Conservation (phyloP, 2,113 vertebrate species). For the Hippocampus abdominalis region DNA sequence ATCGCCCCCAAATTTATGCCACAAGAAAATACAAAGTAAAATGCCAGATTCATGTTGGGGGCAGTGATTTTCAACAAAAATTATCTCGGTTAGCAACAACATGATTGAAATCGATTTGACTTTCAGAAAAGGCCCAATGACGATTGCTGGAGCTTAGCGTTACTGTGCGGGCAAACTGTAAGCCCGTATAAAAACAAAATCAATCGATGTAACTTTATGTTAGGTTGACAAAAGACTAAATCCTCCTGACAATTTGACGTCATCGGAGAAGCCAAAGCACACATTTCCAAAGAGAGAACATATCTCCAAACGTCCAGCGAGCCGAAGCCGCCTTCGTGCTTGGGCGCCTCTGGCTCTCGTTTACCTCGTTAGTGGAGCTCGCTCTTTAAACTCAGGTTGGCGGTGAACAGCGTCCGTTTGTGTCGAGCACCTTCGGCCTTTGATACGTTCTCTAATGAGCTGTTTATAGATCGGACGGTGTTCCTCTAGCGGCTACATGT, state of each 20-base stretch:
- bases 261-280: neutral
- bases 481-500: neutral
- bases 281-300: neutral
- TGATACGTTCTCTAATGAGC: neutral
- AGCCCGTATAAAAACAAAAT: neutral
- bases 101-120: neutral
- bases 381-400: neutral
- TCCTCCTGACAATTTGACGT: neutral
- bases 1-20: too few species aligned
- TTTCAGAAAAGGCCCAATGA: neutral
- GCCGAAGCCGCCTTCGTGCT: neutral
- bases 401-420: neutral
- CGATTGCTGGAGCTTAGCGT: neutral
- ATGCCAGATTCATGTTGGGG: too few species aligned
- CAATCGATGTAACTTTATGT: neutral
- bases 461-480: neutral
- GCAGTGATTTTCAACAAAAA: too few species aligned
- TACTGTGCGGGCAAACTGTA: neutral
- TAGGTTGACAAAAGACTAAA: neutral
- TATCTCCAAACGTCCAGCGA: neutral
- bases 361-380: neutral
- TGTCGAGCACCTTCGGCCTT: neutral
- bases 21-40: too few species aligned
- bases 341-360: neutral
- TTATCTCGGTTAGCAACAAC: too few species aligned